These are phyloP conservation scores for Harmothoe impar DNA, from an alignment of 2,888 invertebrate genomes.

Conservation along the genomic window DNA sequence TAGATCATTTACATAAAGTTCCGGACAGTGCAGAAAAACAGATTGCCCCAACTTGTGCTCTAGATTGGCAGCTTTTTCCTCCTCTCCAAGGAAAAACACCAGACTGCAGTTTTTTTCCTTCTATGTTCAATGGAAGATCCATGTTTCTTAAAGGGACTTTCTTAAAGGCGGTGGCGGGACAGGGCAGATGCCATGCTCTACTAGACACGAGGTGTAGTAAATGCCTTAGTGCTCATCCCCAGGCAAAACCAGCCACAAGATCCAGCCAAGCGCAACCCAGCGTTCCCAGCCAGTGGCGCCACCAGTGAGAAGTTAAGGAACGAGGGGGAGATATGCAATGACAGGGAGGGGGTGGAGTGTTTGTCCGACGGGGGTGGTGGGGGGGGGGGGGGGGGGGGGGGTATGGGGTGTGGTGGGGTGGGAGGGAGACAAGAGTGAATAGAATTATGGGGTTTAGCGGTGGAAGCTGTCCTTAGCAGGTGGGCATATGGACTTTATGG, in stretches of 20 bases:
- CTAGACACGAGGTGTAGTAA: not conserved
- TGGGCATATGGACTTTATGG: no score
- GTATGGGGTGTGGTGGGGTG: not conserved
- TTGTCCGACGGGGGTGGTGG: no score
- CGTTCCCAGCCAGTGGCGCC: not conserved
- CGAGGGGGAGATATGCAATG: not conserved
- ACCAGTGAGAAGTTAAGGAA: not conserved
- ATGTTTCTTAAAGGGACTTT: slow-evolving; percentile 10
- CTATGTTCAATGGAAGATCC: not conserved
- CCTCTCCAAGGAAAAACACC: not conserved
- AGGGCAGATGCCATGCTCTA: no score
- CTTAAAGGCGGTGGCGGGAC: not conserved
- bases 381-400: not conserved
- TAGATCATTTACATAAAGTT: no score
- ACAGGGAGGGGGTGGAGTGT: not conserved
- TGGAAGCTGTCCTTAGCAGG: no score
- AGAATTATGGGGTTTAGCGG: no score
- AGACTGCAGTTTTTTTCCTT: not conserved
- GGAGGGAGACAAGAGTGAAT: not conserved
- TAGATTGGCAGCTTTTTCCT: no score
- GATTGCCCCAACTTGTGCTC: no score
- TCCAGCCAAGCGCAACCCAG: not conserved
- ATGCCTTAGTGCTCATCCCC: not conserved
- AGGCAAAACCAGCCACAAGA: not conserved
- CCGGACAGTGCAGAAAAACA: no score